Conservation (phyloP, 1,140 invertebrate species). For the Papilio helenus region DNA sequence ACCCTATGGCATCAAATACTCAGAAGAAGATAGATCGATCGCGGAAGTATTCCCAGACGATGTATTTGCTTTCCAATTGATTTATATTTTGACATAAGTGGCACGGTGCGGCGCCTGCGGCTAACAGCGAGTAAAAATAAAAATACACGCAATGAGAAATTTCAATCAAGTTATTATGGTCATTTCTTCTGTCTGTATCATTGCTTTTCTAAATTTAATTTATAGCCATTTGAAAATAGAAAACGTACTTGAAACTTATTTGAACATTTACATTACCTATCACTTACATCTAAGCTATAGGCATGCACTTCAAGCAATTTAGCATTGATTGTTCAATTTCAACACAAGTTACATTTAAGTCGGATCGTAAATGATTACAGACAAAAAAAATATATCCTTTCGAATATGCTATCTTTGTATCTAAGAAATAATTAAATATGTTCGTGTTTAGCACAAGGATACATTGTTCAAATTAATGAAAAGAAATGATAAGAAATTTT, state of each 20-base stretch:
- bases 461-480: constrained; percentile 31
- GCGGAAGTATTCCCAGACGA: constrained; percentile 56
- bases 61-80: constrained; percentile 56
- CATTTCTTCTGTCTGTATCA: not conserved
- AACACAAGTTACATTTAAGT: not conserved
- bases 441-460: not conserved
- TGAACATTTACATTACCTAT: no score
- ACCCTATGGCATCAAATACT: constrained; percentile 44
- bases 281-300: no score
- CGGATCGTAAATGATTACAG: not conserved
- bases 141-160: constrained; percentile 18
- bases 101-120: constrained; percentile 41
- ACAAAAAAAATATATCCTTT: not conserved
- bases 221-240: no score
- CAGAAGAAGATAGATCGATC: constrained; percentile 63
- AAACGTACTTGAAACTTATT: no score
- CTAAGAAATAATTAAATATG: constrained; percentile 10
- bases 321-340: not conserved
- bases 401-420: not conserved
- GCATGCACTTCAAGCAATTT: no score
- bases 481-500: constrained; percentile 33
- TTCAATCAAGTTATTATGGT: not conserved
- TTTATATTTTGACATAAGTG: constrained; percentile 52
- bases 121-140: constrained; percentile 40
- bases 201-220: not conserved